Base-by-base conservation (phyloP, 2,797 vertebrate species). In the Channa striata region DNA sequence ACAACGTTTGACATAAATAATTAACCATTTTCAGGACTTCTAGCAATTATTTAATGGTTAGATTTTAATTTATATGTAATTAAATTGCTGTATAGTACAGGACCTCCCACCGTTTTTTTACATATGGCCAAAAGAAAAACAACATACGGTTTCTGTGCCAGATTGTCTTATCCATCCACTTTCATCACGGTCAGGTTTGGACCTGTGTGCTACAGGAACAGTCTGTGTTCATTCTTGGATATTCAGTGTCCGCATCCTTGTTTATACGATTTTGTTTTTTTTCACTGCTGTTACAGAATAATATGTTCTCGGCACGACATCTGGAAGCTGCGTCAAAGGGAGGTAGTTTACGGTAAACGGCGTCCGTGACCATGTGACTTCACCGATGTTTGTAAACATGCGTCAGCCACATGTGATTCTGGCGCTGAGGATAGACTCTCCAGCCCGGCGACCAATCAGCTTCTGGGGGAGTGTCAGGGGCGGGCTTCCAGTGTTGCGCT, bases 371-470 rank as follows among this genome's bases (percentile, higher is more conserved):
- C 94, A 94, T 83, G 93, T 94, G 94, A 95, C 83, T 78, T 84
- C 81, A 30, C 57, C 87, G 94, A 94, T 95, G 94, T 95, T 95
- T 95, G 94, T 95, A 95, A 95, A 95, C 94, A 95, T 91, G 94
- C 94, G 94, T 94, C 93, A 90, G 77, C 86, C 92, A 93, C 94
- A 94, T 94, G 93, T 95, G 94, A 95, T 93, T 89, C 72, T 58
- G 87, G 85, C 59, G 84, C 83, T 73, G 89, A 89, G 87, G 69
- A 85, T 75, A 84, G 77, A 82, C 77, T 89, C 72, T 64, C 54
- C 50, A 42, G 61, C 19, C 19, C 25, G 6, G 9, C 33, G 64
- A 7, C 94, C 94, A 94, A 94, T 77, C 91, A 78, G 78, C 23
- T 30, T 5, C 43, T 65, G 92, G 93, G 91, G 93, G 93, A 88